phyloP scores from a whole-genome alignment of 2,113 vertebrate species.

The Protobothrops mucrosquamatus region DNA sequence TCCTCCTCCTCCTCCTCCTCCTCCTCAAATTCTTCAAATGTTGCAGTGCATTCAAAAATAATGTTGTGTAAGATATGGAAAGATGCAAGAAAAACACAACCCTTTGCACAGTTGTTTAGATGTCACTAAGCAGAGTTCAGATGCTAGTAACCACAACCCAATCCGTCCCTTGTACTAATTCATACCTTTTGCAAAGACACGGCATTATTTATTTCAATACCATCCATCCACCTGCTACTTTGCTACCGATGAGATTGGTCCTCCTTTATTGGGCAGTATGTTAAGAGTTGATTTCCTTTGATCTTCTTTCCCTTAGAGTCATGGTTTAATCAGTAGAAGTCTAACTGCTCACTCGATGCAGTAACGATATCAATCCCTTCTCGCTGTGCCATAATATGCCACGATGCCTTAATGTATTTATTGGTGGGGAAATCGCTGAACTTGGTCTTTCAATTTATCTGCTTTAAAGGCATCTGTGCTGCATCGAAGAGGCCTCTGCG shows the following conservation, averaged over 20 bases:
- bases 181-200: too few relatives aligned
- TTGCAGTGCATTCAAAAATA: too few relatives aligned
- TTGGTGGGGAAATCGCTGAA: not conserved
- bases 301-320: not conserved
- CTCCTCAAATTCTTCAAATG: too few relatives aligned
- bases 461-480: not conserved
- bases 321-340: not conserved
- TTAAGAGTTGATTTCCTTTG: not conserved
- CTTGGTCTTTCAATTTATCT: not conserved
- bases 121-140: too few relatives aligned
- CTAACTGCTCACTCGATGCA: not conserved
- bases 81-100: too few relatives aligned
- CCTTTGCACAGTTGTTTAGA: too few relatives aligned
- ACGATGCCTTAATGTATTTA: not conserved
- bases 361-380: not conserved
- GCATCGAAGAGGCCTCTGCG: not conserved
- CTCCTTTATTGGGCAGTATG: not conserved
- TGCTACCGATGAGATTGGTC: not conserved
- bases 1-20: not conserved
- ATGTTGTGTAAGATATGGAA: too few relatives aligned
- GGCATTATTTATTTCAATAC: too few relatives aligned
- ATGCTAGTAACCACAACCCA: too few relatives aligned
- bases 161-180: too few relatives aligned
- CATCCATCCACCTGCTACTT: not conserved
- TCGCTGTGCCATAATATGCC: not conserved